Percentiles rank a stretch among this genome's conserved stretches.
Evolutionary conservation across 2,797 vertebrate genomes (phyloP).

Genomic region (Brachymystax lenok): DNA sequence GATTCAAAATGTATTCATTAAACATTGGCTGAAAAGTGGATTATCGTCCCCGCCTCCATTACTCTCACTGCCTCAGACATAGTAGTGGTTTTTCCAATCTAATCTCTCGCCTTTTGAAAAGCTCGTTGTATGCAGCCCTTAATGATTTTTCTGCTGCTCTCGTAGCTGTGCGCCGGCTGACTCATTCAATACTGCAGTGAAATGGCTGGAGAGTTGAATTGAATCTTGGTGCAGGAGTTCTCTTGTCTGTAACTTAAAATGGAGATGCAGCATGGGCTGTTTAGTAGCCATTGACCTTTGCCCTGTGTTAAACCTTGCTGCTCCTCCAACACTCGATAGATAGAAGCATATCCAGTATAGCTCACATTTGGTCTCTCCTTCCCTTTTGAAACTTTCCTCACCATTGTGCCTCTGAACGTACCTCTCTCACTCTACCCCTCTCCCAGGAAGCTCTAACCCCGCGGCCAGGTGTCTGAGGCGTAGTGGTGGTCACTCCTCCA

Average conservation of each 20-base stretch:
- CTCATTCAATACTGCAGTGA: background rate
- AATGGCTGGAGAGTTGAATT: background rate
- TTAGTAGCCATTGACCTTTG: background rate
- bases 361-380: background rate
- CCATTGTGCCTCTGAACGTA: background rate
- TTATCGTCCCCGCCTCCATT: conserved; percentile 2
- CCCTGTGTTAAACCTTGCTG: background rate
- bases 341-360: background rate
- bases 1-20: conserved; percentile 22
- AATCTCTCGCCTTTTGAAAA: conserved; percentile 4
- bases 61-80: conserved; percentile 8
- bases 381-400: background rate
- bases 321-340: background rate
- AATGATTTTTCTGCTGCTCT: conserved; percentile 7
- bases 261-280: background rate
- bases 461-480: conserved; percentile 74
- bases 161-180: background rate
- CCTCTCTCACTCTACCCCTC: background rate
- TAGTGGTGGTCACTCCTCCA: conserved; percentile 51
- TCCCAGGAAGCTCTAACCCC: conserved; percentile 63
- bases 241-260: background rate
- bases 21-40: conserved; percentile 9
- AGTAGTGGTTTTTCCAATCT: background rate
- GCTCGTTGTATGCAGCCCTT: background rate
- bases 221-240: background rate